These are phyloP conservation scores for Euwallacea fornicatus DNA, from an alignment of 1,140 invertebrate genomes.

Conservation along the genomic window DNA sequence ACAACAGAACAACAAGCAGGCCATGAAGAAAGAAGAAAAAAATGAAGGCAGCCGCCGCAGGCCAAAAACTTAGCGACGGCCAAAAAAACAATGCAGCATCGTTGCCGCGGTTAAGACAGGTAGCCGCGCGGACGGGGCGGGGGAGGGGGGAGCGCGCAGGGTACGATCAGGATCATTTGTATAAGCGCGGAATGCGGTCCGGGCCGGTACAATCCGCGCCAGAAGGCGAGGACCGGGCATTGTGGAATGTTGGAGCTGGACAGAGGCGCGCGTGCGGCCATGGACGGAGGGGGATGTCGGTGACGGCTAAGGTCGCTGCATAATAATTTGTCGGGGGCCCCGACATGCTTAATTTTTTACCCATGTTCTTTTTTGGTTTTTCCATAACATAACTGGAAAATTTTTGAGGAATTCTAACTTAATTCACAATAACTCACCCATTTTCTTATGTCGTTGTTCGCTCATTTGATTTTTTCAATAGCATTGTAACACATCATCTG, in stretches of 20 bases:
- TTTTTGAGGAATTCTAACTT: no score
- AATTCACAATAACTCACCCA: no score
- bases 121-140: constrained; percentile 42
- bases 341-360: no score
- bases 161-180: constrained; percentile 49
- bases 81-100: constrained; percentile 42
- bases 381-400: no score
- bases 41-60: constrained; percentile 37
- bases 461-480: no score
- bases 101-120: constrained; percentile 48
- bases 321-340: no score
- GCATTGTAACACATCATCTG: no score
- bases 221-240: constrained; percentile 42
- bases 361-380: no score
- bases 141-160: constrained; percentile 34
- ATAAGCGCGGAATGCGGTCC: constrained; percentile 50
- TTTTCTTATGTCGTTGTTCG: no score
- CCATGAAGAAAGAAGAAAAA: constrained; percentile 13
- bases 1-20: constrained; percentile 4
- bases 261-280: constrained; percentile 23
- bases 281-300: not conserved
- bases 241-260: constrained; percentile 31
- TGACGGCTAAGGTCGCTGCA: no score
- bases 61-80: constrained; percentile 44
- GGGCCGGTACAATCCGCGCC: constrained; percentile 47